Percentiles rank a stretch among this genome's conserved stretches.
These are phyloP conservation scores for Andrena marginata DNA, from an alignment of 2,888 invertebrate genomes.

Conservation along the genomic window DNA sequence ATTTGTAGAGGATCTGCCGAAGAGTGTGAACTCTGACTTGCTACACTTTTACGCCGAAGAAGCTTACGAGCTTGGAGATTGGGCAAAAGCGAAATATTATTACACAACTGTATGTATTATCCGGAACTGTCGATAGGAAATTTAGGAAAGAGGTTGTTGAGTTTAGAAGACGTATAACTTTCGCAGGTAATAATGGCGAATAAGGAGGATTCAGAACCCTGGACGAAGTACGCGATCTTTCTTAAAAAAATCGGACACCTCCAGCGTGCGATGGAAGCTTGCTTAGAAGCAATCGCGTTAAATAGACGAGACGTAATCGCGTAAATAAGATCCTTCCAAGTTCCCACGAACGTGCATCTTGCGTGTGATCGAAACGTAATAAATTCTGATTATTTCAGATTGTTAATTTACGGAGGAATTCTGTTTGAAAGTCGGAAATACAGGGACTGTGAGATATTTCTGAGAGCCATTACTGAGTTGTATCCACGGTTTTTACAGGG, in stretches of 20 bases:
- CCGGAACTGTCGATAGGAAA: not conserved
- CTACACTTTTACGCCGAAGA: slow-evolving; percentile 74
- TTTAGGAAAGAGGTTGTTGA: too few relatives aligned
- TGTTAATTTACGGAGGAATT: slow-evolving; percentile 72
- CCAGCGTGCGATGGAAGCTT: slow-evolving; percentile 74
- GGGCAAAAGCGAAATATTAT: slow-evolving; percentile 64
- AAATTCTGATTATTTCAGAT: slow-evolving; percentile 54
- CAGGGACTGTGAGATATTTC: slow-evolving; percentile 73
- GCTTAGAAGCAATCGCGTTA: slow-evolving; percentile 72
- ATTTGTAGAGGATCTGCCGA: not conserved
- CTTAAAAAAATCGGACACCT: slow-evolving; percentile 66
- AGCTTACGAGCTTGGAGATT: slow-evolving; percentile 71
- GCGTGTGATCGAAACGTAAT: not conserved
- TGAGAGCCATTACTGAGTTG: slow-evolving; percentile 69
- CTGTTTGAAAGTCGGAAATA: slow-evolving; percentile 69
- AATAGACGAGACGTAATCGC: slow-evolving; percentile 71
- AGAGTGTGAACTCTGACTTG: not conserved
- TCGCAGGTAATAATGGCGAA: slow-evolving; percentile 67
- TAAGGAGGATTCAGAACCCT: slow-evolving; percentile 63
- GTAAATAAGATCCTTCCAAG: slow-evolving; percentile 58
- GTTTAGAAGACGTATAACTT: not conserved
- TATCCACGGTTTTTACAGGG: slow-evolving; percentile 77
- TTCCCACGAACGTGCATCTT: not conserved
- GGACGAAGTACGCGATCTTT: slow-evolving; percentile 75
- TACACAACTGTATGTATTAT: slow-evolving; percentile 60